Evolutionary conservation across 2,888 invertebrate genomes (phyloP), one percentile per base, ranked within the genome.

Genomic region (Plagodis dolabraria): DNA sequence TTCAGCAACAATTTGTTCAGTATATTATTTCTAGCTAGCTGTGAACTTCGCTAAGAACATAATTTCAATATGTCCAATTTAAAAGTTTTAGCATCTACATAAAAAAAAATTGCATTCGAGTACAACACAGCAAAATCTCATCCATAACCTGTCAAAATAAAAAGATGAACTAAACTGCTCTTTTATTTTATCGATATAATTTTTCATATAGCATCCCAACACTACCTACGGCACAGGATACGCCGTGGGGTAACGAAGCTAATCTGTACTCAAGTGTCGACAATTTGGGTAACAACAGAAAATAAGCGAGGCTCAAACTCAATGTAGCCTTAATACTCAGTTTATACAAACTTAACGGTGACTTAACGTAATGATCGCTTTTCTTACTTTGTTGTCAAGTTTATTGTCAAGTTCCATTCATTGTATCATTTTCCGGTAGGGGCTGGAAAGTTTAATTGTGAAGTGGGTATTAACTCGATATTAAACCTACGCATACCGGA

Each of bases 191-290:
- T 40, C 40, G 40, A 40, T 10, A 40, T 2, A 7, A 10, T 40
- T 40, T 5, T 40, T 40, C 22, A 22, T 22, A 22, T 22, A 22
- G 22, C 22, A 10, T 44, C 53, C 57, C 87, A 70, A 73, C 85
- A 53, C 86, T 86, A 83, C 0, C 57, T 54, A 81, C 87, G 85
- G 87, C 87, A 83, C 83, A 76, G 77, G 80, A 80, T 80, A 76
- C 79, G 84, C 86, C 79, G 82, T 84, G 81, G 88, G 87, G 88
- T 92, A 92, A 92, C 92, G 92, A 92, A 92, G 92, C 91, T 91
- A 92, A 92, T 92, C 92, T 90, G 91, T 85, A 77, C 88, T 92
- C 90, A 83, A 92, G 91, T 92, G 92, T 90, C 92, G 91, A 92
- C 92, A 92, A 92, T 92, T 92, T 90, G 89, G 87, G 85, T 79